Evolutionary conservation across 2,113 vertebrate genomes (phyloP).

Genomic region (Physeter macrocephalus): DNA sequence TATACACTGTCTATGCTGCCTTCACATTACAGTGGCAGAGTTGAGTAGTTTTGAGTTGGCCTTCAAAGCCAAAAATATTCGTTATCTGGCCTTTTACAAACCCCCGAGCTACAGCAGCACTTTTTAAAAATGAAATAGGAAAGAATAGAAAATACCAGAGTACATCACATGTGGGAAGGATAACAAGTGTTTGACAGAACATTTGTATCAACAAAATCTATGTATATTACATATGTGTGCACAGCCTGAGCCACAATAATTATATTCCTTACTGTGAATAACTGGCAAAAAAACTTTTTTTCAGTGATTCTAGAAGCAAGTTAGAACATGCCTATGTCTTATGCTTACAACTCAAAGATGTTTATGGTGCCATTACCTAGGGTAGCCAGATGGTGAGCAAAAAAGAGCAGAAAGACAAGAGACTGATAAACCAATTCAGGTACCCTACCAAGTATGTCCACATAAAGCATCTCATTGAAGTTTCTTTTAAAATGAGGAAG

Average conservation of each 20-base stretch:
- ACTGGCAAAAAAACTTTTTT: not conserved
- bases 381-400: not conserved
- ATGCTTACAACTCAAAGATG: not conserved
- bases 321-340: not conserved
- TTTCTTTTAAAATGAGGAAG: not conserved
- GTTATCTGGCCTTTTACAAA: not conserved
- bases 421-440: too few species aligned
- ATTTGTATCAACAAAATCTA: not conserved
- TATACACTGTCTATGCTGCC: not conserved
- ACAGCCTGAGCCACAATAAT: not conserved
- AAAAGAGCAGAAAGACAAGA: not conserved
- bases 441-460: too few species aligned
- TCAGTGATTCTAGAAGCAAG: not conserved
- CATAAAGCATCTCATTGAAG: not conserved
- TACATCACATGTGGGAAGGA: not conserved
- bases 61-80: not conserved
- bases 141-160: not conserved
- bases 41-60: too few species aligned
- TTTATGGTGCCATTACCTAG: not conserved
- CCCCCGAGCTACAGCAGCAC: not conserved
- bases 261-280: not conserved
- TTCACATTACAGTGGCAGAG: not conserved
- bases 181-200: not conserved
- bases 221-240: fast-evolving
- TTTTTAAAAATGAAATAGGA: not conserved